Conservation (phyloP, 2,797 vertebrate genomes). For the Thalassophryne amazonica region DNA sequence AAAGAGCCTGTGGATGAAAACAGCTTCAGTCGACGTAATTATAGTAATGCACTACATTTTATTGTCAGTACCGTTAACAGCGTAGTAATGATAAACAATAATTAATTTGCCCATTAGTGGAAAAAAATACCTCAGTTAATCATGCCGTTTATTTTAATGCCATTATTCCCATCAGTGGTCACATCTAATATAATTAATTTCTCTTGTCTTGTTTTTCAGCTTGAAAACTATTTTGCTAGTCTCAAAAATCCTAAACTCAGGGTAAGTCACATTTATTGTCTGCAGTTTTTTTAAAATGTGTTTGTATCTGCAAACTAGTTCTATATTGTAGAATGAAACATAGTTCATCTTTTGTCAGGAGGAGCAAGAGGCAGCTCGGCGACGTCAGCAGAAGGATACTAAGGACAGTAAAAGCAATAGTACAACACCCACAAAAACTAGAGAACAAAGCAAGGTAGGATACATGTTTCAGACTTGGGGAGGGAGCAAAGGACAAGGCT, state of each 20-base stretch:
- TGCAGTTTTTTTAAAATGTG: neutral
- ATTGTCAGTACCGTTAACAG: no score
- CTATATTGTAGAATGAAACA: neutral
- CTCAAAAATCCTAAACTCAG: slow-evolving; percentile 99
- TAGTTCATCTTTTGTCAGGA: slow-evolving; percentile 74
- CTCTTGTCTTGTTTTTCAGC: slow-evolving; percentile 73
- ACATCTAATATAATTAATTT: neutral
- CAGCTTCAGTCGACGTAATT: no score
- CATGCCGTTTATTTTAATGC: no score
- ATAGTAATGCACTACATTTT: no score
- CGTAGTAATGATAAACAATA: no score
- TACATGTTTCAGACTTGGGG: neutral
- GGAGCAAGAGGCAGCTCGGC: slow-evolving; percentile 95
- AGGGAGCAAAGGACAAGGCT: no score
- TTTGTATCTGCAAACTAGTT: neutral
- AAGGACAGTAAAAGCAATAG: slow-evolving; percentile 94
- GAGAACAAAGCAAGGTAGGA: slow-evolving; percentile 86
- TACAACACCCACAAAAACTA: slow-evolving; percentile 92
- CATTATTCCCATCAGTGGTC: neutral
- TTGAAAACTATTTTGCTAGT: slow-evolving; percentile 99
- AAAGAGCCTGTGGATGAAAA: no score
- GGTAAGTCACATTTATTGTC: slow-evolving; percentile 80
- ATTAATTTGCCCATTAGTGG: no score
- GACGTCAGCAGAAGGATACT: slow-evolving; percentile 88
- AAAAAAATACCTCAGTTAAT: no score